Base-by-base conservation (phyloP, 2,797 vertebrate species). In the Silurus lanzhouensis region DNA sequence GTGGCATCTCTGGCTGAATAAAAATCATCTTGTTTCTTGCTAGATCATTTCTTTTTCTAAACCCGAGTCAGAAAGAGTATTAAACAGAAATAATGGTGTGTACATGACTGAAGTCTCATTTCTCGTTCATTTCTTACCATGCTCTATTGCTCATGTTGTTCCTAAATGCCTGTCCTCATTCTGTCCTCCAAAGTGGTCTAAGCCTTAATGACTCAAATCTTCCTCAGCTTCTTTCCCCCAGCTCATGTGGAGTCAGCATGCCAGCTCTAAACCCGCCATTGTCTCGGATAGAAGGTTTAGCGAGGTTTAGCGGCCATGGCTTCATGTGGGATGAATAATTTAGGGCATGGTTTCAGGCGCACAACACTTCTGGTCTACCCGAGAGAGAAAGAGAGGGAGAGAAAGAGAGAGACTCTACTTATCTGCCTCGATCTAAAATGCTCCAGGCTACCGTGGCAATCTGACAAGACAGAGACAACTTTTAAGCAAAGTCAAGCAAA, bases 311-410 rank as follows among this genome's bases (percentile, higher is more conserved):
- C 89, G 82, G 90, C 87, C 86, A 86, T 87, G 90, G 88, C 92
- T 91, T 91, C 91, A 87, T 89, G 87, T 81, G 84, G 91, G 90
- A 93, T 93, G 91, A 94, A 94, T 94, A 89, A 92, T 92, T 92
- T 90, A 90, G 91, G 91, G 91, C 89, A 20, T 89, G 83, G 52
- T 86, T 90, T 92, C 88, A 88, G 84, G 83, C 57, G 87, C 85
- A 89, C 90, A 87, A 91, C 92, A 91, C 90, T 89, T 88, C 90
- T 91, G 61, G 93, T 93, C 92, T 95, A 92, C 92, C 94, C 91
- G 93, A 85, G 88, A 10, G 6, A 7, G 48, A 10, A 10, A 7
- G 48, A 10, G 48, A 52, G 48, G 48, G 48, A 10, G 48, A 52
- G 8, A 52, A 52, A 52, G 48, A 52, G 17, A 89, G 10, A 89